Conservation (phyloP, 2,113 vertebrate genomes). For the Triplophysa dalaica region DNA sequence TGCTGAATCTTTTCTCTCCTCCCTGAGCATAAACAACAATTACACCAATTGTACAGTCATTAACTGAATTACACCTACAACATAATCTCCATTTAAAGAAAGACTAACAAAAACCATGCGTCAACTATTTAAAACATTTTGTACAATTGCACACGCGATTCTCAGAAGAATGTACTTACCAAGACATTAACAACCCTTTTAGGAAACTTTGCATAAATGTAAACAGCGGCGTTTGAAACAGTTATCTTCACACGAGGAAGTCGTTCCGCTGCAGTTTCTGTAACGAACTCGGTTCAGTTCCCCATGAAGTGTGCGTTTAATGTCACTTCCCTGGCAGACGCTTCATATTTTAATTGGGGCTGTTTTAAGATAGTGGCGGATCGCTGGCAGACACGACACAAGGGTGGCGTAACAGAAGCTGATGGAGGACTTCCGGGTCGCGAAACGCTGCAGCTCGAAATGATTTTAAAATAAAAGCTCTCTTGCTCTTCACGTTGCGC, state of each 20-base stretch:
- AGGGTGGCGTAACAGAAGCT: not conserved
- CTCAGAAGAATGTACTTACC: conserved; percentile 1
- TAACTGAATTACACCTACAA: not conserved
- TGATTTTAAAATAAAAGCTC: conserved; percentile 3
- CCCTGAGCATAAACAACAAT: not conserved
- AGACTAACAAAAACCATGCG: not conserved
- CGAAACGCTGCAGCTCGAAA: not conserved
- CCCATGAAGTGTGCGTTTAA: not conserved
- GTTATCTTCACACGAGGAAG: not conserved
- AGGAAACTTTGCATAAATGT: not conserved
- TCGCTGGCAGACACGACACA: conserved; percentile 13
- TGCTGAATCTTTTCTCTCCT: not conserved
- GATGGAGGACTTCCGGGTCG: conserved; percentile 13
- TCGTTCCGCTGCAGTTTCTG: not conserved
- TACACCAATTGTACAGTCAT: not conserved
- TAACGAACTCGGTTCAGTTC: not conserved
- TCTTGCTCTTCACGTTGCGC: not conserved
- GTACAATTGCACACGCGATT: not conserved
- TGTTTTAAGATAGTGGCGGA: conserved; percentile 4
- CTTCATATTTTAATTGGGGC: conserved; percentile 12
- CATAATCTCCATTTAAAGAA: not conserved
- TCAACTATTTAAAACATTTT: not conserved
- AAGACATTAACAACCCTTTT: not conserved
- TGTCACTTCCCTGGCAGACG: conserved; percentile 2
- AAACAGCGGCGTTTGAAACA: not conserved